Evolutionary conservation across 2,113 vertebrate genomes (phyloP), one percentile per base, ranked within the genome.

Genomic region (Pseudopipra pipra): DNA sequence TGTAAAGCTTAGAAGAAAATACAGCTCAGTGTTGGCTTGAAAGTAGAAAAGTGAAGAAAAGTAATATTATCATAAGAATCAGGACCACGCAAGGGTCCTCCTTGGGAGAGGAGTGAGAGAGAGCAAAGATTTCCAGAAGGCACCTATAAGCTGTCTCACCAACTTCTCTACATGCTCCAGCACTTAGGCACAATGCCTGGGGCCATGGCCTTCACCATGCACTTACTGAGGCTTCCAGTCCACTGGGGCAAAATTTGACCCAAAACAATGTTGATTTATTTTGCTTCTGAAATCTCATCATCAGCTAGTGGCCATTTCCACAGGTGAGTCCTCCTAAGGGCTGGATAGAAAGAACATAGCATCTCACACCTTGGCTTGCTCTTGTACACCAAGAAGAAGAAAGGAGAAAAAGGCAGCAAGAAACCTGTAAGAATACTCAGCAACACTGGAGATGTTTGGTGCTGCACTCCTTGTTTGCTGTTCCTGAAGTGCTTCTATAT

Each of bases 1-100:
- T 67, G 39, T 44, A 85, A 85, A 80, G n/a, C 46, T 37, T n/a
- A 59, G 72, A 89, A 89, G 62, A 70, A 89, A 87, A 74, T 13
- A 77, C 13, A 74, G 18, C 24, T 86, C 31, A 15, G 6, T 28
- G 31, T 23, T 71, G 65, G 14, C 30, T 68, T 84, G 15, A 21
- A 87, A 88, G 46, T 18, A 46, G 52, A 59, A 71, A 74, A 63
- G 39, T n/a, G 28, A 15, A 86, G 75, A 55, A 71, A 75, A 94
- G 37, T 19, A 37, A 9, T 73, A n/a, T 58, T 54, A 55, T 8
- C 49, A 47, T 67, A 39, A 59, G 39, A 59, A 51, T 41, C 22
- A 63, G 43, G 35, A 25, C 63, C 61, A 24, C 70, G 14, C 14
- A 56, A 63, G 8, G 8, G 25, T 56, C n/a, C 5, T 44, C 11